Base-by-base conservation (phyloP, 1,140 invertebrate species). In the Zaprionus camerounensis region DNA sequence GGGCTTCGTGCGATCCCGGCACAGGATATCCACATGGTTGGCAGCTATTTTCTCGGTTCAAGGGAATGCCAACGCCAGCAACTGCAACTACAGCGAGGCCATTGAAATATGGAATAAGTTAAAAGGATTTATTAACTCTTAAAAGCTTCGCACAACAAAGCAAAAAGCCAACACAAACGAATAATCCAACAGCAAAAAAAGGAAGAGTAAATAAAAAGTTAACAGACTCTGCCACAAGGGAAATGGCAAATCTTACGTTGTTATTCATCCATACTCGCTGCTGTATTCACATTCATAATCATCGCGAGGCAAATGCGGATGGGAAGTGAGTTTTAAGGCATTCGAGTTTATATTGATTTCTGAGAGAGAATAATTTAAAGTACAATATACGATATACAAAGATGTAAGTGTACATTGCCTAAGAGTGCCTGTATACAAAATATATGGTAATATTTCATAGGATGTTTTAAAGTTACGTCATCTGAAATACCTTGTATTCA, bases 101-200 rank as follows among this genome's bases (percentile, higher is more conserved):
- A 91, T 90, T 90, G 85, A 90, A 91, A 90, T 90, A 90, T 90
- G 81, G 85, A 77, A 90, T 77, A 85, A 82, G 86, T 85, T 85
- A 90, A 90, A 85, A 90, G 85, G 85, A 90, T 90, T 90, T 90
- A 90, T 90, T 90, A 90, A 90, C 85, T 85, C 83, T 90, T 90
- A 90, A 90, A 90, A 90, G 84, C 85, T 71, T 69, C 85, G 55
- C 84, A 84, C 78, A 88, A 87, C 84, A 87, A 87, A 81, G 78
- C 69, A 76, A 79, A 88, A 78, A 70, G 71, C 78, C 65, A 79
- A 67, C 79, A 67, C 62, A 67, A 61, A 66, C 74, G 58, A 67
- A 61, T 55, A 44, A 78, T 53, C 22, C 36, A 58, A 15, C 65
- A 69, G 55, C 65, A 62, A 2, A 44, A 41, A n/a, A 41, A 7